Base-by-base conservation (phyloP, 64 coral and sea anemone species). In the Trachythela sp. region DNA sequence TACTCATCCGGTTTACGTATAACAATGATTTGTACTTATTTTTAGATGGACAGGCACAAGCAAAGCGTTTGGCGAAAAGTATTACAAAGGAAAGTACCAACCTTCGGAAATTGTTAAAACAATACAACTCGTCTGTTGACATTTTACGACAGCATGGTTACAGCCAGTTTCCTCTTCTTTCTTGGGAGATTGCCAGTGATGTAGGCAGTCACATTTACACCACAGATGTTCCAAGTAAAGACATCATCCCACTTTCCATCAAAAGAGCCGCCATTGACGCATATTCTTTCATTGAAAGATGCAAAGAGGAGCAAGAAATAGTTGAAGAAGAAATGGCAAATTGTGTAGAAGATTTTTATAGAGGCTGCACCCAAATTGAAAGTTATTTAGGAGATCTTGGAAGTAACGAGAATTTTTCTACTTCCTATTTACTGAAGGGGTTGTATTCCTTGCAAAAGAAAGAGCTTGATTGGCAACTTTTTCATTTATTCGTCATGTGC, bases 241-340 rank as follows among this genome's bases (percentile, higher is more conserved):
- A 80, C 33, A 39, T 30, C 30, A 80, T 80, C 20, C 75, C 75
- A 34, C 27, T 39, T 18, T 37, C 75, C 33, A 39, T 80, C 20
- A 80, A 80, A 36, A 35, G 75, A 80, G 20, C 37, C 15, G 75
- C 75, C 0, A 80, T 80, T 80, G 75, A 80, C 75, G 75, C 75
- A 0, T 30, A 37, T 80, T 80, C 75, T 35, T 9, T 80, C 33
- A 80, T 35, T 37, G 75, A 80, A 35, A 35, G 75, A 80, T 80
- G 75, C 75, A 80, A 80, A 80, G 75, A 80, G 0, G 75, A 80
- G 35, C 75, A 39, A 37, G 75, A 80, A 39, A 80, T 80, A 17
- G 1, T 80, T 6, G 75, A 80, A 15, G 27, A 37, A 39, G 2
- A 80, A 39, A 80, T 80, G 75, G 33, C 15, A 18, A 80, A 36